Percentiles rank a stretch among this genome's conserved stretches.
Evolutionary conservation across 2,888 invertebrate species (phyloP).

Genomic region (Erannis defoliaria): DNA sequence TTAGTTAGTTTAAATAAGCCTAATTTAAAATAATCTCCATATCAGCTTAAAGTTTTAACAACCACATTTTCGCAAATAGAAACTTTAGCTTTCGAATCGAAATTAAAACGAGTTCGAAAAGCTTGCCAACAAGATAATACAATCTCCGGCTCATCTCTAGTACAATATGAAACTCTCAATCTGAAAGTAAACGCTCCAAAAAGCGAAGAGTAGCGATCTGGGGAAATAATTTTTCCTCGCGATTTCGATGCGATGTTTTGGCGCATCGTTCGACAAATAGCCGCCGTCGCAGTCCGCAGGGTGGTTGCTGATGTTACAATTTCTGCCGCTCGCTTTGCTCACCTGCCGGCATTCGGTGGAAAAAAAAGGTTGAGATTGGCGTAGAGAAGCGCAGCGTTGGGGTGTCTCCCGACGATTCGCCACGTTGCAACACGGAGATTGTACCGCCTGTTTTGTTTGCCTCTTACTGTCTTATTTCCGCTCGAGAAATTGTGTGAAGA

Average conservation of each 20-base stretch:
- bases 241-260: conserved; percentile 84
- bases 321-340: conserved; percentile 65
- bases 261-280: conserved; percentile 84
- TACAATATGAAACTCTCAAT: conserved; percentile 77
- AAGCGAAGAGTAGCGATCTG: conserved; percentile 79
- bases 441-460: conserved; percentile 82
- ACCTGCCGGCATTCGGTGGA: conserved; percentile 54
- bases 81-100: conserved; percentile 65
- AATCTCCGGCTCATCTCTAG: conserved; percentile 75
- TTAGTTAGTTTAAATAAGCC: conserved; percentile 31
- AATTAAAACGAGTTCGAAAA: conserved; percentile 74
- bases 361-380: conserved; percentile 80
- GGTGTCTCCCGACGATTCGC: conserved; percentile 79
- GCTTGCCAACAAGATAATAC: conserved; percentile 82
- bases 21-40: conserved; percentile 20
- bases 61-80: conserved; percentile 34
- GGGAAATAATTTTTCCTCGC: conserved; percentile 81
- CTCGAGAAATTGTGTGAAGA: conserved; percentile 75
- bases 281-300: conserved; percentile 77
- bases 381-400: conserved; percentile 71
- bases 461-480: conserved; percentile 82
- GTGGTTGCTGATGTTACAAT: conserved; percentile 79
- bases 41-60: conserved; percentile 29
- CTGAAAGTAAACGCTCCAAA: conserved; percentile 78
- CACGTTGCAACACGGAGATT: conserved; percentile 82